Percentiles rank a stretch among this genome's conserved stretches.
Evolutionary conservation across 1,140 invertebrate species (phyloP).

Genomic region (Probaryconus sp.): DNA sequence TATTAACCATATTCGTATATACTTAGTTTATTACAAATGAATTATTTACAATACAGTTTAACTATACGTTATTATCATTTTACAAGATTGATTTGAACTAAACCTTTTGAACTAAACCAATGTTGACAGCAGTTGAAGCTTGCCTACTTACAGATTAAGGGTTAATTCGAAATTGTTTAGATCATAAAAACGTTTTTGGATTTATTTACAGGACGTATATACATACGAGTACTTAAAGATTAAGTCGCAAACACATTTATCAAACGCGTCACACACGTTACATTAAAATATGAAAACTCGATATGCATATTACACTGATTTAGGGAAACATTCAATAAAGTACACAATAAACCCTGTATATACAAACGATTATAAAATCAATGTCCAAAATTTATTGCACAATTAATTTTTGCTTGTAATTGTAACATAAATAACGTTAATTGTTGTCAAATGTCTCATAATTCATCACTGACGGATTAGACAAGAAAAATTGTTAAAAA

Average conservation of each 20-base stretch:
- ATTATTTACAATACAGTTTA: slow-evolving; percentile 47
- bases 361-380: too few species aligned
- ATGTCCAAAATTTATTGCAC: too few species aligned
- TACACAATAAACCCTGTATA: too few species aligned
- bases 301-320: too few species aligned
- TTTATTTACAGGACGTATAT: slow-evolving; percentile 45
- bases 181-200: slow-evolving; percentile 40
- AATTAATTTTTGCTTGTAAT: too few species aligned
- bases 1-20: slow-evolving; percentile 38
- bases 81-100: slow-evolving; percentile 27
- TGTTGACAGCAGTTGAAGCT: slow-evolving; percentile 7
- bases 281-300: too few species aligned
- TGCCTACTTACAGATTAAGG: slow-evolving; percentile 19
- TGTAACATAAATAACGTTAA: too few species aligned
- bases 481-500: too few species aligned
- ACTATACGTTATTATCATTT: slow-evolving; percentile 29
- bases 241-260: slow-evolving; percentile 16
- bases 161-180: slow-evolving; percentile 30
- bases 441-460: too few species aligned
- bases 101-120: slow-evolving; percentile 33
- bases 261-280: slow-evolving; percentile 34
- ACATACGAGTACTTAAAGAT: slow-evolving; percentile 10
- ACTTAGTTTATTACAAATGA: slow-evolving; percentile 54
- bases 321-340: too few species aligned
- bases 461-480: too few species aligned